Base-by-base conservation (phyloP, 2,113 vertebrate species). In the Otis tarda region DNA sequence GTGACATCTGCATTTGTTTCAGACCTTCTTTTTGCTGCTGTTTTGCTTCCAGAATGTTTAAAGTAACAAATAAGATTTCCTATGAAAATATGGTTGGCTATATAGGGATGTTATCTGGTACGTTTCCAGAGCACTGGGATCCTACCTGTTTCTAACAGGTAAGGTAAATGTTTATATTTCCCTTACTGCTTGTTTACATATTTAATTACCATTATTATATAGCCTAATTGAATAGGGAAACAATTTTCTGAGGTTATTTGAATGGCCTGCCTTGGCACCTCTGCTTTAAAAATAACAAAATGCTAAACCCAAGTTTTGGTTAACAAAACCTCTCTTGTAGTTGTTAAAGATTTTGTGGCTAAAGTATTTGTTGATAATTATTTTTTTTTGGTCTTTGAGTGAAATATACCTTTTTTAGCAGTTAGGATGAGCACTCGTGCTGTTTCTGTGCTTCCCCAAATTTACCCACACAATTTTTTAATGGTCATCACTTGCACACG, bases 371-470 rank as follows among this genome's bases (percentile, higher is more conserved):
- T 12, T 67, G 37, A 13, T 6, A 25, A n/a, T 27, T 30, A 13
- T 3, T 30, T 60, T 69, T 64, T 50, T 28, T 23, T 60, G 24
- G 35, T 57, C 43, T 23, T 52, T 23, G 24, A 35, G 30, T 39
- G 45, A 69, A 35, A 57, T 5, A 6, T 2, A 31, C 22, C 15
- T 60, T 90, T 60, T 1, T 0, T 37, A 65, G 56, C 89, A 21
- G 33, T 9, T 30, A 17, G 35, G 50, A 12, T 35, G 64, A 24
- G 13, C 7, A 6, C 33, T 64, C 2, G 0, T 23, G 30, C 30
- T 68, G 8, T 11, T 33, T 25, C 55, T 57, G 33, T 13, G 5
- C 8, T 37, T 53, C 45, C 50, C 14, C n/a, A 33, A 9, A 37
- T 50, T 43, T 55, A 11, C 47, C 53, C 70, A 41, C 52, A 27